Base-by-base conservation (phyloP, 2,113 vertebrate genomes). In the Forbesichthys agassizii region DNA sequence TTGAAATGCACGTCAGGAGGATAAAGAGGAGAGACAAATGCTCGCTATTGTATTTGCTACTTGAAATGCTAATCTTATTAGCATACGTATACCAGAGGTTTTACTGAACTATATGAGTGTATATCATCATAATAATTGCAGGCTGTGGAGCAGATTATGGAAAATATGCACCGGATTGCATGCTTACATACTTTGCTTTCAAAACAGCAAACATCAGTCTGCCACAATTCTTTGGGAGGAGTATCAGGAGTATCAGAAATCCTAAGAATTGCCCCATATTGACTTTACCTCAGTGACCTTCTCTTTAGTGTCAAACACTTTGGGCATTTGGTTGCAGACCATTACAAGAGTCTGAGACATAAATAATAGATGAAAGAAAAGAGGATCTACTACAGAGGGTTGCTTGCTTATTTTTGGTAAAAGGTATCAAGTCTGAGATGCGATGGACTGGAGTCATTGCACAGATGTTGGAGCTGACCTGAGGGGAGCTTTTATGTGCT, bases 321-420 rank as follows among this genome's bases (percentile, higher is more conserved):
- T 4, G 36, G 75, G 79, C 60, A 57, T 63, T 70, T 83, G 68
- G 67, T 68, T 66, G 61, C 59, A 64, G 74, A 66, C 77, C 61
- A 57, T 69, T 70, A 73, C 60, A 78, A 66, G 59, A 62, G 54
- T 69, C 78, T 73, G 33, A 57, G 47, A 46, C 58, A 83, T 86
- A 53, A 85, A 85, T 87, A 82, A 89, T 81, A 73, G 68, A 88
- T 89, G 61, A 36, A 33, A 33, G 6, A 73, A 83, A 69, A 69
- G 80, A 84, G 60, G 20, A 87, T 88, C 68, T 74, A 33, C 48
- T 81, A 80, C 71, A 84, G 71, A 49, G 48, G 9, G 49, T 14
- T 78, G 76, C 68, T 75, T 75, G 82, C 27, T 71, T 90, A 80
- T 91, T 89, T 84, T 78, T 51, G 46, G 36, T 8, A 42, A 48